Evolutionary conservation across 2,888 invertebrate genomes (phyloP).

Genomic region (Psococerastis gibbosa): DNA sequence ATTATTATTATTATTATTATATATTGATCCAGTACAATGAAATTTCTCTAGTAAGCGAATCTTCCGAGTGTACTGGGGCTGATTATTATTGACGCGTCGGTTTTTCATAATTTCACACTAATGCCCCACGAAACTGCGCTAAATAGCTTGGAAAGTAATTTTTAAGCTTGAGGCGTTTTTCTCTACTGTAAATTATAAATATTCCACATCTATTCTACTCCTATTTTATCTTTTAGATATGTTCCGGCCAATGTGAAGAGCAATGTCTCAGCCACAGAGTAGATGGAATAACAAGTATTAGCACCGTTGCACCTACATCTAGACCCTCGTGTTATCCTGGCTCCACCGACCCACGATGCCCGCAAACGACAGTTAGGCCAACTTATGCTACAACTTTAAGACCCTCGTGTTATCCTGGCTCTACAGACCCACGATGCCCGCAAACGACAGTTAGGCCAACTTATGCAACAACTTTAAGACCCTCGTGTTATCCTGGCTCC

Average conservation of each 20-base stretch:
- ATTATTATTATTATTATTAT: too few relatives aligned
- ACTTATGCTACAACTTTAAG: conserved; percentile 16
- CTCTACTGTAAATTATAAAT: too few relatives aligned
- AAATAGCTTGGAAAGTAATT: too few relatives aligned
- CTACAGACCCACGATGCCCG: conserved; percentile 20
- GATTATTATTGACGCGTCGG: too few relatives aligned
- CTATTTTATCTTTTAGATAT: conserved; percentile 17
- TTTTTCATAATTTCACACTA: too few relatives aligned
- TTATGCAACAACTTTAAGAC: conserved; percentile 12
- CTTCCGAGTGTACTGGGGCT: too few relatives aligned
- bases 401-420: conserved; percentile 19
- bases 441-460: conserved; percentile 3
- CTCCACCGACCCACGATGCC: conserved; percentile 23
- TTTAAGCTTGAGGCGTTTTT: too few relatives aligned
- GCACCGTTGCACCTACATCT: conserved; percentile 19
- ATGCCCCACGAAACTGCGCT: too few relatives aligned
- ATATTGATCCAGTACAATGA: too few relatives aligned
- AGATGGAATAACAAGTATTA: not conserved
- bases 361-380: conserved; percentile 19
- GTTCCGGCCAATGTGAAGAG: conserved; percentile 20
- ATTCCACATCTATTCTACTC: not conserved
- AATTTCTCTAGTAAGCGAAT: too few relatives aligned
- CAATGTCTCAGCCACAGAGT: conserved; percentile 17
- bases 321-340: conserved; percentile 23
- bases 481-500: conserved; percentile 24